Base-by-base conservation (phyloP, 1,140 invertebrate species). In the Neoseiulus cucumeris region DNA sequence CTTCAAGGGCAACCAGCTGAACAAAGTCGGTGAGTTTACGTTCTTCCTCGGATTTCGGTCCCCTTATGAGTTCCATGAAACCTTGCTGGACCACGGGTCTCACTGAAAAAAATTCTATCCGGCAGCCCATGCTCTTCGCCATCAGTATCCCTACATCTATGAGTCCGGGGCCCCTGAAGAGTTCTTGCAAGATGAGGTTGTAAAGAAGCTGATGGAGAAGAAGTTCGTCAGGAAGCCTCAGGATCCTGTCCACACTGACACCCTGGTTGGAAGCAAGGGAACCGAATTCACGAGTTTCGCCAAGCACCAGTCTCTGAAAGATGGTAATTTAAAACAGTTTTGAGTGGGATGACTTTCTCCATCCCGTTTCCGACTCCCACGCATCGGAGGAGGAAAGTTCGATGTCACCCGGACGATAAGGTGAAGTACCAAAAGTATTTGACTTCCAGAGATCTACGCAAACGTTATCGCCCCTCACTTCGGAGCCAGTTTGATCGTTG, bases 401-500 rank as follows among this genome's bases (percentile, higher is more conserved):
- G n/a, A n/a, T n/a, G n/a, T n/a, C n/a, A n/a, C n/a, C n/a, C n/a
- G n/a, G n/a, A n/a, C n/a, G n/a, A n/a, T n/a, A n/a, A n/a, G n/a
- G n/a, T n/a, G n/a, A n/a, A n/a, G n/a, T n/a, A n/a, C n/a, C n/a
- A n/a, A n/a, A n/a, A n/a, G n/a, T n/a, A n/a, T n/a, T n/a, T n/a
- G 9, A 66, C 72, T 73, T 75, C 42, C 65, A 81, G 91, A 94
- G 74, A 75, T 96, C 5, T 96, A 95, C 72, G 81, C 81, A 65
- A 84, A 85, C 47, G 79, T 87, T 70, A 83, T 95, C 17, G 88
- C 87, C 0, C 83, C 85, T 9, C 73, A 78, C 28, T 74, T 93
- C 12, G 76, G 84, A 66, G 78, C 80, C 0, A 80, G 84, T 72
- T 76, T 95, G 2, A 80, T 83, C 1, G 84, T 86, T 2, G 88